phyloP scores from a whole-genome alignment of 1,140 invertebrate genomes.

The Tetraneura akinire region DNA sequence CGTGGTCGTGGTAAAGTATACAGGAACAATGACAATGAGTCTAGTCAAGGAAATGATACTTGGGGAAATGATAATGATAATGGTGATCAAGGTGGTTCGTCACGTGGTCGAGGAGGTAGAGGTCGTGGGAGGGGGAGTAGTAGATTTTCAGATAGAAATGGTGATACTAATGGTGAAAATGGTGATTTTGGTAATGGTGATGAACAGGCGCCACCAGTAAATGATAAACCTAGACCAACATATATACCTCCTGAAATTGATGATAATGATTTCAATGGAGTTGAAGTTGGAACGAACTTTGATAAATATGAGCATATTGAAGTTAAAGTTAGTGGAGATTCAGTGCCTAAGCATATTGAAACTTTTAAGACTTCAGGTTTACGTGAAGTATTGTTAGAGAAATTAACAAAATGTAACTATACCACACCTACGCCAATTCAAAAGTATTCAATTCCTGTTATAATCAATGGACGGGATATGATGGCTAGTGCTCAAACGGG shows the following conservation, averaged over 20 bases:
- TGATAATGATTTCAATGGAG: slow-evolving; percentile 69
- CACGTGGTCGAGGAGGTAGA: background rate
- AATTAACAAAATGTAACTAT: slow-evolving; percentile 81
- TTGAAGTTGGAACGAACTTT: slow-evolving; percentile 85
- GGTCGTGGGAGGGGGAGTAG: slow-evolving; percentile 12
- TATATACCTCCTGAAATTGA: slow-evolving; percentile 82
- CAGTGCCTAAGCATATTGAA: slow-evolving; percentile 66
- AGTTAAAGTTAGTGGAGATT: slow-evolving; percentile 67
- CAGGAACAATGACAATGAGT: background rate
- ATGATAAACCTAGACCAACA: slow-evolving; percentile 41
- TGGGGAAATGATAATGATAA: background rate
- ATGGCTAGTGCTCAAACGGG: slow-evolving; percentile 99
- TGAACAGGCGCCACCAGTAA: background rate
- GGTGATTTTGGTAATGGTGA: background rate
- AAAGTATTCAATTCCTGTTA: slow-evolving; percentile 83
- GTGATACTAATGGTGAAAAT: background rate
- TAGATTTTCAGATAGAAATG: background rate
- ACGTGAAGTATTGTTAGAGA: slow-evolving; percentile 70
- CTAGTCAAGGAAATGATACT: too few relatives aligned
- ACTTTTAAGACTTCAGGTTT: slow-evolving; percentile 74
- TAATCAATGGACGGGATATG: slow-evolving; percentile 77
- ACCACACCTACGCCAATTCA: slow-evolving; percentile 90
- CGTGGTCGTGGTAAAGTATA: background rate
- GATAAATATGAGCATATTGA: slow-evolving; percentile 57
- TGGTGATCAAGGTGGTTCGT: background rate